Conservation (phyloP, 2,797 vertebrate genomes). For the Phrynocephalus guinanensis region DNA sequence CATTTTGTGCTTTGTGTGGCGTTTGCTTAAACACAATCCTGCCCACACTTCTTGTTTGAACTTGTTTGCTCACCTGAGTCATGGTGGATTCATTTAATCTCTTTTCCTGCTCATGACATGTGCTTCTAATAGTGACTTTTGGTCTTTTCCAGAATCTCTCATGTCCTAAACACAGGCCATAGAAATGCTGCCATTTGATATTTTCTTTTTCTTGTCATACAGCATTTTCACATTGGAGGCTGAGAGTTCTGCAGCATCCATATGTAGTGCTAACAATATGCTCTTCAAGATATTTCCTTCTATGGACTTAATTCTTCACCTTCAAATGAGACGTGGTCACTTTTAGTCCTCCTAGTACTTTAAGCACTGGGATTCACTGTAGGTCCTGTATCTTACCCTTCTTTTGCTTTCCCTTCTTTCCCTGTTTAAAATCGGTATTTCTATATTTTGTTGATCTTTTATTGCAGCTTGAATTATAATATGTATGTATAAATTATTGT, state of each 20-base stretch:
- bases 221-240: neutral
- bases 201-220: slow-evolving; percentile 52
- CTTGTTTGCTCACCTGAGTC: slow-evolving; percentile 66
- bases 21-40: slow-evolving; percentile 61
- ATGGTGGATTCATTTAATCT: slow-evolving; percentile 53
- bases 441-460: too few relatives aligned
- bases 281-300: neutral
- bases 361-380: too few relatives aligned
- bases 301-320: neutral
- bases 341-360: neutral
- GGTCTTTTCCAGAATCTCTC: slow-evolving; percentile 45
- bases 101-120: slow-evolving; percentile 62
- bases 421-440: too few relatives aligned
- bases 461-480: too few relatives aligned
- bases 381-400: too few relatives aligned
- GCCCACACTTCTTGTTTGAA: slow-evolving; percentile 56
- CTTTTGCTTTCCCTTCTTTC: too few relatives aligned
- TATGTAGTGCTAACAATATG: too few relatives aligned
- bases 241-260: too few relatives aligned
- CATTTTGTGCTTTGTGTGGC: slow-evolving; percentile 47
- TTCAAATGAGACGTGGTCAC: neutral
- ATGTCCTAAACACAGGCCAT: slow-evolving; percentile 47
- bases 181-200: slow-evolving; percentile 55
- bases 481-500: too few relatives aligned
- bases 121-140: slow-evolving; percentile 50